These are phyloP conservation scores for Ischnura elegans DNA, from an alignment of 2,888 invertebrate species.

Conservation along the genomic window DNA sequence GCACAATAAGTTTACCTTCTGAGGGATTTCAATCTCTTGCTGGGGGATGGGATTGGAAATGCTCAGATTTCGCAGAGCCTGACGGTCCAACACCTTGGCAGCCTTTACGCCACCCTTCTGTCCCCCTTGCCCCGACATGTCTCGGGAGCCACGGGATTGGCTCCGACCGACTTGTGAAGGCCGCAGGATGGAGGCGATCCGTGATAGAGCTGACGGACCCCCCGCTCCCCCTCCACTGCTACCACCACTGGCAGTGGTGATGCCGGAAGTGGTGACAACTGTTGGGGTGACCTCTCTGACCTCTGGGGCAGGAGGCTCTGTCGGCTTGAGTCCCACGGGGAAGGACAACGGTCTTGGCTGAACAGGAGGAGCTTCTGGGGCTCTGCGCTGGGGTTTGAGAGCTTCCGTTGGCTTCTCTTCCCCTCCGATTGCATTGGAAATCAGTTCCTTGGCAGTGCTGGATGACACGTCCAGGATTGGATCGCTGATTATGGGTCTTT, in stretches of 20 bases:
- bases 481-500: constrained; percentile 86
- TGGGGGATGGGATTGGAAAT: constrained; percentile 92
- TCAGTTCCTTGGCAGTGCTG: constrained; percentile 85
- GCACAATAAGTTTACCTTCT: constrained; percentile 75
- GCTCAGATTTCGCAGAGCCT: constrained; percentile 86
- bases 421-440: constrained; percentile 80
- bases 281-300: not conserved
- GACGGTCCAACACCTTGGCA: constrained; percentile 81
- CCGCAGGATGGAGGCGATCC: constrained; percentile 85
- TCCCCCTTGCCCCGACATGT: constrained; percentile 47
- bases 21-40: constrained; percentile 82
- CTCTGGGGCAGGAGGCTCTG: constrained; percentile 77
- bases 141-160: constrained; percentile 78
- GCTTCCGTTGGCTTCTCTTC: constrained; percentile 47
- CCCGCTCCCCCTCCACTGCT: not conserved
- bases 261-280: not conserved
- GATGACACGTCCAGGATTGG: constrained; percentile 91
- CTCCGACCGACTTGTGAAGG: constrained; percentile 77
- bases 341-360: constrained; percentile 35
- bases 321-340: constrained; percentile 81
- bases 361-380: constrained; percentile 61
- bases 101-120: constrained; percentile 56
- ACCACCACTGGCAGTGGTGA: not conserved
- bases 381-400: not conserved
- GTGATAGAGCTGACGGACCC: constrained; percentile 80